A percentile compares a stretch with the other conserved stretches of the same genome.
Evolutionary conservation across 2,888 invertebrate species (phyloP).

Genomic region (Gastrophysa polygoni): DNA sequence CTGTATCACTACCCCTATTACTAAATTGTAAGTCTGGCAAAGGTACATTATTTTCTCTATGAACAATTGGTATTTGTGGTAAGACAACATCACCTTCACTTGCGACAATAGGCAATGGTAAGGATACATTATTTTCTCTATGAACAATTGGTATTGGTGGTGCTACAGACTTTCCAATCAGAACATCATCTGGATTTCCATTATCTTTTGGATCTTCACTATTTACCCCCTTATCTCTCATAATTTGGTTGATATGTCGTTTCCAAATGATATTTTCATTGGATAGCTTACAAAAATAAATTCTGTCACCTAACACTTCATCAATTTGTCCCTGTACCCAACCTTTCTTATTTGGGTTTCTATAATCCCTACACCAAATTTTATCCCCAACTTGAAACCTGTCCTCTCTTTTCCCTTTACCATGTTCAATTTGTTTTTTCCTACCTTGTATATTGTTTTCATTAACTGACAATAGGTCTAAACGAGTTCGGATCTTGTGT

Average conservation of each 20-base stretch:
- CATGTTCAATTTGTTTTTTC: not conserved
- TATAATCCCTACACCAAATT: slow-evolving; percentile 17
- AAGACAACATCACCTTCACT: no score
- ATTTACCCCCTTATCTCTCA: no score
- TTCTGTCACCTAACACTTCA: slow-evolving; percentile 16
- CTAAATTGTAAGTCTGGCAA: no score
- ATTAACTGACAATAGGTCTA: slow-evolving; percentile 4
- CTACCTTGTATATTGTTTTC: not conserved
- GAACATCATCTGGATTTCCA: no score
- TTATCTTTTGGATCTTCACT: no score
- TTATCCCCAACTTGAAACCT: slow-evolving; percentile 7
- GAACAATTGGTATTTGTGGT: no score
- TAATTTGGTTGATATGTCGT: slow-evolving; percentile 10
- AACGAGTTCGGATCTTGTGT: slow-evolving; percentile 10
- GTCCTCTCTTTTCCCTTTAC: slow-evolving; percentile 5
- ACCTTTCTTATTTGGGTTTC: slow-evolving; percentile 17
- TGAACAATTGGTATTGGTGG: no score
- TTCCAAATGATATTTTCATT: slow-evolving; percentile 13
- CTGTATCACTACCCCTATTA: no score
- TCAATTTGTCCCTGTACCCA: slow-evolving; percentile 18
- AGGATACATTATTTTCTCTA: no score
- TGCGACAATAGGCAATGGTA: no score
- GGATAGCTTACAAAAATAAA: slow-evolving; percentile 13
- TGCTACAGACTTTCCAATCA: no score
- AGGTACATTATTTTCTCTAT: no score